phyloP scores from a whole-genome alignment of 2,797 vertebrate genomes.

The Echeneis naucrates region DNA sequence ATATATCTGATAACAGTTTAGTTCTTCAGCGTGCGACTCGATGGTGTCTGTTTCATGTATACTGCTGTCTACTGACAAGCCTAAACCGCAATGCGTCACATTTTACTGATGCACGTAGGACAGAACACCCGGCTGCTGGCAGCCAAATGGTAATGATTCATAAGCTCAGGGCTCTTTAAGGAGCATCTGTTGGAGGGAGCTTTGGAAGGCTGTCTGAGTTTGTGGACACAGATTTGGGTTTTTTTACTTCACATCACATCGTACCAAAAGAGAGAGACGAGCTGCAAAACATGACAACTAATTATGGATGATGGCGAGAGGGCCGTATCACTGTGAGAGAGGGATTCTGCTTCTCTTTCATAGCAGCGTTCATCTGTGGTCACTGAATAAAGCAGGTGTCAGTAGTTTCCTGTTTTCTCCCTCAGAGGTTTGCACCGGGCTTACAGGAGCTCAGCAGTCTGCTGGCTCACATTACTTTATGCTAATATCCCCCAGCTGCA shows the following conservation, averaged over 20 bases:
- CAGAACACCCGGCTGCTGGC: slow-evolving; percentile 38
- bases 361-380: slow-evolving; percentile 8
- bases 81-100: background rate
- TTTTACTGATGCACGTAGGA: background rate
- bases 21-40: too few species aligned
- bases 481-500: slow-evolving; percentile 80
- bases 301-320: slow-evolving; percentile 28
- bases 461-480: slow-evolving; percentile 78
- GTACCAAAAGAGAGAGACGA: slow-evolving; percentile 11
- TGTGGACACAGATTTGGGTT: background rate
- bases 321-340: slow-evolving; percentile 9
- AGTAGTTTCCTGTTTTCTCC: slow-evolving; percentile 53
- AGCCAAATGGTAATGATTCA: slow-evolving; percentile 21
- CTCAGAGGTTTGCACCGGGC: slow-evolving; percentile 41
- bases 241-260: slow-evolving; percentile 2
- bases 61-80: background rate
- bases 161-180: background rate
- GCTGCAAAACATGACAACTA: slow-evolving; percentile 35
- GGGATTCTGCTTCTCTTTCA: slow-evolving; percentile 36
- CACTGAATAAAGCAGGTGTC: slow-evolving; percentile 62
- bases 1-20: too few species aligned
- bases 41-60: too few species aligned
- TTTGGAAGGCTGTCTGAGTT: background rate
- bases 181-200: background rate
- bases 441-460: slow-evolving; percentile 68